phyloP scores from a whole-genome alignment of 2,113 vertebrate genomes.

The Spilogale gracilis region DNA sequence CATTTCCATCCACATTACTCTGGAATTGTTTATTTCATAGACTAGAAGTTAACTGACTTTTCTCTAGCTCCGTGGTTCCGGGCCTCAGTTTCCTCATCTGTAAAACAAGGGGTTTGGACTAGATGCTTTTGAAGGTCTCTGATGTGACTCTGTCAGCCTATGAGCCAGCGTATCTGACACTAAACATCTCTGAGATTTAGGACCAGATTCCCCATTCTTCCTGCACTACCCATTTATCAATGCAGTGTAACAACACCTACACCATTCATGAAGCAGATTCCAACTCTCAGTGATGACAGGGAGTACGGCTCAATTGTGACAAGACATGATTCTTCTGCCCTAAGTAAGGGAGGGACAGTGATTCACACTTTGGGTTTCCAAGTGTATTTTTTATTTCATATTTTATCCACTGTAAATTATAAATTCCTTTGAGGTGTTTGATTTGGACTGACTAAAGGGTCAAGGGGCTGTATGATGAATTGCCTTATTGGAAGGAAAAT shows the following conservation, averaged over 20 bases:
- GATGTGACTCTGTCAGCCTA: neutral
- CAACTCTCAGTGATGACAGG: neutral
- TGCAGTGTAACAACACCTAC: neutral
- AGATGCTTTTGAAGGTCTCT: neutral
- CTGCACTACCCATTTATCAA: neutral
- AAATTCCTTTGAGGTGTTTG: neutral
- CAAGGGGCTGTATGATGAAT: neutral
- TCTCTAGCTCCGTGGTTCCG: neutral
- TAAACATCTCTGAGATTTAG: neutral
- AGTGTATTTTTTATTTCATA: slow-evolving; percentile 30
- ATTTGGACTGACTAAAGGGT: neutral
- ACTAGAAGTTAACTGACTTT: slow-evolving; percentile 28
- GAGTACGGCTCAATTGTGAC: neutral
- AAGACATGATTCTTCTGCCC: neutral
- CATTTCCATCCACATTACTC: neutral
- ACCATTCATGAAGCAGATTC: neutral
- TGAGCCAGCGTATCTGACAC: neutral
- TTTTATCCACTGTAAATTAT: neutral
- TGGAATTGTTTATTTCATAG: neutral
- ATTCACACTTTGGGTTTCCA: slow-evolving; percentile 26
- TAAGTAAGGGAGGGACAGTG: neutral
- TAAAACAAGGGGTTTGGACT: neutral
- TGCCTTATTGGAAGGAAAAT: neutral
- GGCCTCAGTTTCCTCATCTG: slow-evolving; percentile 3
- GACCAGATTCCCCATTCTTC: neutral